Evolutionary conservation across 1,140 invertebrate species (phyloP).

Genomic region (Callitettix versicolor): DNA sequence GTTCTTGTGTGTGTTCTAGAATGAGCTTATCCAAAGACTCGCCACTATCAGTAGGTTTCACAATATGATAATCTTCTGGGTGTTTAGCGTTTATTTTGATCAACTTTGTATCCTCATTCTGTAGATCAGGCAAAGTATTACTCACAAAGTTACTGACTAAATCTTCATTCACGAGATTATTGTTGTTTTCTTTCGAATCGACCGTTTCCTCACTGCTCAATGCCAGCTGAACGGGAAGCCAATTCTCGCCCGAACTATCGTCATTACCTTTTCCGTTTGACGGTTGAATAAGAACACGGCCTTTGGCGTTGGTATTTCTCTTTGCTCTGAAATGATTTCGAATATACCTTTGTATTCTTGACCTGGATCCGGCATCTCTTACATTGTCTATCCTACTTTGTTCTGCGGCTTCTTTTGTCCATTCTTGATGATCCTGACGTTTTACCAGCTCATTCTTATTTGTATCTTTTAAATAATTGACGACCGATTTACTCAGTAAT

Average conservation of each 20-base stretch:
- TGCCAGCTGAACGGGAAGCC: slow-evolving; percentile 11
- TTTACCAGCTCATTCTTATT: too few relatives aligned
- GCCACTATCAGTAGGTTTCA: background rate
- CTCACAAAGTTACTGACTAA: slow-evolving; percentile 19
- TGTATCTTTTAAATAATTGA: too few relatives aligned
- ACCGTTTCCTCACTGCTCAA: background rate
- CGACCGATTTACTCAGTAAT: too few relatives aligned
- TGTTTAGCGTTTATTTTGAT: background rate
- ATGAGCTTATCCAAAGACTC: slow-evolving; percentile 20
- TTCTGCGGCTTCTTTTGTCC: background rate
- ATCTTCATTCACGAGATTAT: background rate
- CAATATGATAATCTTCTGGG: background rate
- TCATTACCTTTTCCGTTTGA: background rate
- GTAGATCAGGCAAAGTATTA: slow-evolving; percentile 18
- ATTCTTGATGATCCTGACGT: background rate
- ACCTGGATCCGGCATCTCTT: background rate
- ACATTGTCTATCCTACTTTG: background rate
- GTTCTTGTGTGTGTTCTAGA: slow-evolving; percentile 10
- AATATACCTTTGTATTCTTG: background rate
- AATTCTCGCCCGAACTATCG: background rate
- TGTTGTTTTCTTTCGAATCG: slow-evolving; percentile 1
- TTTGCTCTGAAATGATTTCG: background rate
- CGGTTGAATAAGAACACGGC: background rate
- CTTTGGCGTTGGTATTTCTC: background rate
- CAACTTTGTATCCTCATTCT: background rate